A percentile compares a stretch with the other conserved stretches of the same genome.
Conservation (phyloP, 1,140 invertebrate genomes). For the Macrotrachela quadricornifera region DNA sequence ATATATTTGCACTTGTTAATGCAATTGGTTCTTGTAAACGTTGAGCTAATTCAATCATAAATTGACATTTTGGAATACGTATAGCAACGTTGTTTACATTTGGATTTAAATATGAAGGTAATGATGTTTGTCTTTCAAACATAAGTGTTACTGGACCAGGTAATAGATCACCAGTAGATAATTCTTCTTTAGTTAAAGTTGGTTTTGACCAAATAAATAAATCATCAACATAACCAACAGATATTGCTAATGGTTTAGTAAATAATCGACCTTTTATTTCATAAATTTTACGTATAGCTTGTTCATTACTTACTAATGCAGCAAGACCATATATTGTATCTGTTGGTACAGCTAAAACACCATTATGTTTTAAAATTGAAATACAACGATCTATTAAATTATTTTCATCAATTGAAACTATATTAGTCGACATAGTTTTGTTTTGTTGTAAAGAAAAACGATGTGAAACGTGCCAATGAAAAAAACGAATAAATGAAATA, state of each 20-base stretch:
- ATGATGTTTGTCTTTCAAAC: conserved; percentile 44
- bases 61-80: conserved; percentile 55
- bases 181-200: conserved; percentile 47
- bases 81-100: conserved; percentile 52
- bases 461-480: too few relatives aligned
- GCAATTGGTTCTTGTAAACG: conserved; percentile 51
- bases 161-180: conserved; percentile 36
- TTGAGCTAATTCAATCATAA: conserved; percentile 46
- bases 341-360: conserved; percentile 68
- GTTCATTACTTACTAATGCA: conserved; percentile 48
- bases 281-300: conserved; percentile 50
- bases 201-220: conserved; percentile 50
- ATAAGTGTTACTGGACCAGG: conserved; percentile 83
- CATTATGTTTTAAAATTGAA: neutral
- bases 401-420: too few relatives aligned
- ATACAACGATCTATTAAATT: too few relatives aligned
- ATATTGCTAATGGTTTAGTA: conserved; percentile 71
- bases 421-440: too few relatives aligned
- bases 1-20: conserved; percentile 77
- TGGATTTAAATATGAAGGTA: conserved; percentile 60
- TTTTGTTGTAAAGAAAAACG: too few relatives aligned
- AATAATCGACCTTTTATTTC: conserved; percentile 59
- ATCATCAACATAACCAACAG: conserved; percentile 48
- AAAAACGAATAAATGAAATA: too few relatives aligned
- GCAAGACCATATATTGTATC: conserved; percentile 87